Base-by-base conservation (phyloP, 2,888 invertebrate species). In the Melipona beecheii region DNA sequence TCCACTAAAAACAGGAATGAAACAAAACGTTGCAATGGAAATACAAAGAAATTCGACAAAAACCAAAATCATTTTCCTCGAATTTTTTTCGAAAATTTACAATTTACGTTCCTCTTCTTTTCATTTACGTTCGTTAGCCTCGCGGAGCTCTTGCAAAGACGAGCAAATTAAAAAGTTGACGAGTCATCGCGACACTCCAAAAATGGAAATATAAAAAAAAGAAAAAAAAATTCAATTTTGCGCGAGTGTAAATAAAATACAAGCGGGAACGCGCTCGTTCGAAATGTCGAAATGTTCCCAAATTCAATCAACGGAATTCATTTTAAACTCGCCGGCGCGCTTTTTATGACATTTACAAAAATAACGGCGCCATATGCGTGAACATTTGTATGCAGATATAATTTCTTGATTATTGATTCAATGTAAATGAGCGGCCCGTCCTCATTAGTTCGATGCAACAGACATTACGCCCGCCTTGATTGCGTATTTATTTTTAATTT, bases 401-500 rank as follows among this genome's bases (percentile, higher is more conserved):
- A 65, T 77, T 78, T 71, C 78, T 77, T 78, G 52, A 78, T 68
- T 81, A 81, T 81, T 72, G 78, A 78, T 78, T 78, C 68, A 66
- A 72, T 75, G 81, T 78, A 81, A 78, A 81, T 68, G 72, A 66
- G 54, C 70, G 43, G 31, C 56, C 43, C 31, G 78, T 71, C 71
- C 72, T 72, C 68, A 72, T 78, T 73, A 78, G 49, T 52, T 68
- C 60, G 54, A 78, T 56, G 64, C 64, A 75, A 66, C 58, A 60
- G 50, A 66, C 65, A 70, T 74, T 71, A 69, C 74, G 52, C 11
- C 56, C n/a, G 17, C 36, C 36, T 58, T 74, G 81, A 74, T 74
- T 75, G 71, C 74, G 72, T 82, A 79, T 82, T 82, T 82, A 79
- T 82, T 75, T 75, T 79, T 80, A 56, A 82, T 82, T 79, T 80